Evolutionary conservation across 1,140 invertebrate species (phyloP).

Genomic region (Mercenaria mercenaria): DNA sequence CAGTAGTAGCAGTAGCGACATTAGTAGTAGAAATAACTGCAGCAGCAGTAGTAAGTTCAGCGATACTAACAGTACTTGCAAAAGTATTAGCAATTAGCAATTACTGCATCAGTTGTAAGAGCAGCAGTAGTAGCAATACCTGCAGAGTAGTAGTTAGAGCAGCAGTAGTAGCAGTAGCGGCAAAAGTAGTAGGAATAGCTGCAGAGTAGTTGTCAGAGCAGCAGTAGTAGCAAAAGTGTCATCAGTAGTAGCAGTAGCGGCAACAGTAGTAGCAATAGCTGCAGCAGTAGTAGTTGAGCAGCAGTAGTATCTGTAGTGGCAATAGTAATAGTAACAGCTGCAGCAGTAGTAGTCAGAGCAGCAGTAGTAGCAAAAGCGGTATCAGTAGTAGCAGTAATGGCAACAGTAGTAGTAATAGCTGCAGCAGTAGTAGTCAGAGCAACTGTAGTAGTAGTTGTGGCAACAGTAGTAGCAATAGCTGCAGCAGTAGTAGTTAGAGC

Average conservation of each 20-base stretch:
- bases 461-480: background rate
- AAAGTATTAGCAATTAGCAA: constrained; percentile 51
- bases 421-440: constrained; percentile 27
- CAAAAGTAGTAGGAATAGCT: constrained; percentile 38
- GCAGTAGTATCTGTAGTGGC: too few relatives aligned
- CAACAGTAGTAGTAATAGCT: constrained; percentile 44
- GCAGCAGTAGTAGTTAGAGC: background rate
- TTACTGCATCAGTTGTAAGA: constrained; percentile 44
- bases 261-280: constrained; percentile 34
- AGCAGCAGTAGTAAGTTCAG: constrained; percentile 41
- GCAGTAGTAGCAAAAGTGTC: constrained; percentile 20
- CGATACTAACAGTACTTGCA: constrained; percentile 42
- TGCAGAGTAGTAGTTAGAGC: background rate
- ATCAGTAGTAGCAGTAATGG: too few relatives aligned
- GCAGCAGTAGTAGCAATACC: constrained; percentile 46
- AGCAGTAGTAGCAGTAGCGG: constrained; percentile 44
- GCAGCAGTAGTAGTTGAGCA: constrained; percentile 38
- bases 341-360: constrained; percentile 49
- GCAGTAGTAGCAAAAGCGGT: too few relatives aligned
- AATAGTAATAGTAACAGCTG: constrained; percentile 42
- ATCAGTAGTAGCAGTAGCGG: constrained; percentile 44
- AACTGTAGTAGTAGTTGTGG: too few relatives aligned
- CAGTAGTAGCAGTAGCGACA: constrained; percentile 8
- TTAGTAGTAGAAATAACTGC: constrained; percentile 1
- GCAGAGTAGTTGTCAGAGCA: background rate